Percentiles rank a stretch among this genome's conserved stretches.
These are phyloP conservation scores for Pterocles burchelli DNA, from an alignment of 2,113 vertebrate species.

Conservation along the genomic window DNA sequence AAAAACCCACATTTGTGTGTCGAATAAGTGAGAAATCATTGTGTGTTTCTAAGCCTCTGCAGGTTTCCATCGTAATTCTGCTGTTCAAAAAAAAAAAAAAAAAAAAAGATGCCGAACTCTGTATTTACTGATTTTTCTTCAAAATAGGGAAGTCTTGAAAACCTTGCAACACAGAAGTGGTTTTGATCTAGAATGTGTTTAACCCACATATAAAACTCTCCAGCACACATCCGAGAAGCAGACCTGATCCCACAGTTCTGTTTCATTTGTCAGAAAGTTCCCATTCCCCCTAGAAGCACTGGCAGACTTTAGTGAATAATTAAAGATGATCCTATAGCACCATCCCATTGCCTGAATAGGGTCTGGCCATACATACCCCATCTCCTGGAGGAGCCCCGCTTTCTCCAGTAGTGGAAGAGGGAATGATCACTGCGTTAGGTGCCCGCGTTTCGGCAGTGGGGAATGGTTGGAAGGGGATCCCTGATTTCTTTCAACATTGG, in stretches of 20 bases:
- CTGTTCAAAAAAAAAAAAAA: neutral
- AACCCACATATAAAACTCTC: neutral
- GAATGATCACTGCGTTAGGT: neutral
- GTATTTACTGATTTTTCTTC: neutral
- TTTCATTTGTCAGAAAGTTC: neutral
- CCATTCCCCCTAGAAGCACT: neutral
- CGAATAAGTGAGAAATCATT: fast-evolving
- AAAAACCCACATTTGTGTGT: fast-evolving
- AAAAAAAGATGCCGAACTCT: neutral
- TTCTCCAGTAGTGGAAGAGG: neutral
- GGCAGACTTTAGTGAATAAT: neutral
- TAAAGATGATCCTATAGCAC: neutral
- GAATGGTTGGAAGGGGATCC: neutral
- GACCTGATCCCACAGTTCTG: neutral
- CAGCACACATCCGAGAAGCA: fast-evolving
- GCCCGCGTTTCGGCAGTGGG: fast-evolving
- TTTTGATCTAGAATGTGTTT: neutral
- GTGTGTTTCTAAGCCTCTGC: fast-evolving
- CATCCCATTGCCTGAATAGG: neutral
- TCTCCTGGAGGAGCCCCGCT: neutral
- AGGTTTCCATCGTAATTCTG: neutral
- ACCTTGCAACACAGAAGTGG: fast-evolving
- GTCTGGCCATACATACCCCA: neutral
- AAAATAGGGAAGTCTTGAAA: neutral
- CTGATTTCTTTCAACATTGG: neutral